Evolutionary conservation across 30 jellyfish, hydroid and myxozoan genomes (phyloP).

Genomic region (Hydractinia symbiolongicarpus): DNA sequence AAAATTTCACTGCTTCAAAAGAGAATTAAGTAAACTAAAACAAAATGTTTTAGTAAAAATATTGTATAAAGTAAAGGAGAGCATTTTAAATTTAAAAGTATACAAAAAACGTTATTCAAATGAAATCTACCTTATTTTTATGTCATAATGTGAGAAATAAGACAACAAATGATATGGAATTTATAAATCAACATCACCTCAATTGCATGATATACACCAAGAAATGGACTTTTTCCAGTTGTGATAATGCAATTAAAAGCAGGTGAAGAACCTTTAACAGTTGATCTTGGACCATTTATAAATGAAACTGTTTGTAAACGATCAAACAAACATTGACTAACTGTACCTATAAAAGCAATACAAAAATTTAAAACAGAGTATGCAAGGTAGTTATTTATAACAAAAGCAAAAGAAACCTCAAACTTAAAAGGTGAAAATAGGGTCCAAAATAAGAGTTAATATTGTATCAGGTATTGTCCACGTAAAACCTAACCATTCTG

Average conservation of each 20-base stretch:
- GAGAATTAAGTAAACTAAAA: not conserved
- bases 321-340: slow-evolving; percentile 62
- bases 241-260: slow-evolving; percentile 52
- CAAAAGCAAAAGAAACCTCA: not conserved
- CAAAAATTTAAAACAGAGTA: not conserved
- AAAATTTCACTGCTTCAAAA: not conserved
- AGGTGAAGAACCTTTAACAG: slow-evolving; percentile 45
- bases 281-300: slow-evolving; percentile 28
- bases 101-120: too few relatives aligned
- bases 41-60: too few relatives aligned
- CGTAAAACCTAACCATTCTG: too few relatives aligned
- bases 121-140: not conserved
- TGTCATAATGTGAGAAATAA: not conserved
- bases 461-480: too few relatives aligned
- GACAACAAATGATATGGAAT: not conserved
- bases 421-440: too few relatives aligned
- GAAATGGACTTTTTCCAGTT: slow-evolving; percentile 65
- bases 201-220: slow-evolving; percentile 61
- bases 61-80: too few relatives aligned
- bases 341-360: slow-evolving; percentile 40
- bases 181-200: slow-evolving; percentile 44
- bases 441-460: too few relatives aligned
- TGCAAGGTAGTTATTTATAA: not conserved
- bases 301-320: slow-evolving; percentile 51
- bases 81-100: too few relatives aligned